These are phyloP conservation scores for Macaca nemestrina DNA, from an alignment of 2,113 vertebrate genomes.

Conservation along the genomic window DNA sequence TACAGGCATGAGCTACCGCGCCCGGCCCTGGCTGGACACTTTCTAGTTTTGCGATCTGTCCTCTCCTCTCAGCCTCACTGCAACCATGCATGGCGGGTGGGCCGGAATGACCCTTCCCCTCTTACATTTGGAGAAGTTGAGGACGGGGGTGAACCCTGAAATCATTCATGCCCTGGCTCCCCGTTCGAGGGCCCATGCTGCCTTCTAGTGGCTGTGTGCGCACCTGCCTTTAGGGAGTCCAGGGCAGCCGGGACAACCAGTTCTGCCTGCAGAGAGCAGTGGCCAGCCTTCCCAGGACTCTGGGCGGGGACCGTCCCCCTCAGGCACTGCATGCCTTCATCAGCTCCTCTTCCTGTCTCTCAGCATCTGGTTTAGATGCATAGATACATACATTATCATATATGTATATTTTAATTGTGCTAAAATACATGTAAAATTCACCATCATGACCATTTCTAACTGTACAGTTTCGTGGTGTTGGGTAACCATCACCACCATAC, in stretches of 20 bases:
- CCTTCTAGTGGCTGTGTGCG: conserved; percentile 13
- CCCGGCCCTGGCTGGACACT: not conserved
- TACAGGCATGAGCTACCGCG: too few species aligned
- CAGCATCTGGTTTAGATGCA: too few species aligned
- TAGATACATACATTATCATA: too few species aligned
- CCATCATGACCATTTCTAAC: not conserved
- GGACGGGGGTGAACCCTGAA: not conserved
- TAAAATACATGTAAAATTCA: not conserved
- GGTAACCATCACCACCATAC: too few species aligned
- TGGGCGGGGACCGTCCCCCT: too few species aligned
- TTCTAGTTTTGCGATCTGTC: not conserved
- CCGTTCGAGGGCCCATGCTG: not conserved
- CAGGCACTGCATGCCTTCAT: too few species aligned
- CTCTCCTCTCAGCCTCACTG: not conserved
- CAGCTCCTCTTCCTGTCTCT: too few species aligned
- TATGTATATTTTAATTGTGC: not conserved
- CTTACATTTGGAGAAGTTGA: not conserved
- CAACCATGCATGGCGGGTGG: not conserved
- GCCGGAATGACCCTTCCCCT: not conserved
- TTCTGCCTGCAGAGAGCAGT: not conserved
- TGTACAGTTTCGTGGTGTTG: too few species aligned
- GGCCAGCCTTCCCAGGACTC: not conserved
- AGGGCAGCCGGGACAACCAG: rapidly evolving
- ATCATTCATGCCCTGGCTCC: rapidly evolving
- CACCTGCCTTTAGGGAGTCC: not conserved